Conservation (phyloP, 2,113 vertebrate species). For the Tichodroma muraria region DNA sequence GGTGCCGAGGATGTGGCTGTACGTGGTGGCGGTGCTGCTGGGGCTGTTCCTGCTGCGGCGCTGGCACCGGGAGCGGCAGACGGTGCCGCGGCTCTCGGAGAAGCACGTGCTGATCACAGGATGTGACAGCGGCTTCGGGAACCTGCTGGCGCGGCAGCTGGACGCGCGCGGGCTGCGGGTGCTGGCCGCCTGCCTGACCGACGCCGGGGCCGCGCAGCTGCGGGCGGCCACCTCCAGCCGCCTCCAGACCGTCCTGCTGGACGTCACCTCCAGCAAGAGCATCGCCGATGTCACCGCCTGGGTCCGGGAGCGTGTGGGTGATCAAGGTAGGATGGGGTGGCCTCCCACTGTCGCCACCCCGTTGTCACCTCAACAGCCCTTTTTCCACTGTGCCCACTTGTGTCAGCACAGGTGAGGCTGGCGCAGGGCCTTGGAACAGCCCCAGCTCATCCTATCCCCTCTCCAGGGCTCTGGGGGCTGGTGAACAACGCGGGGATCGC, state of each 20-base stretch:
- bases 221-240: conserved; percentile 60
- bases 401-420: accelerated
- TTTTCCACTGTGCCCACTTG: too few relatives aligned
- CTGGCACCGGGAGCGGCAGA: conserved; percentile 17
- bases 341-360: accelerated
- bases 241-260: conserved; percentile 75
- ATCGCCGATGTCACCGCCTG: conserved; percentile 64
- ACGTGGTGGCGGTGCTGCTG: neutral
- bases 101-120: conserved; percentile 85
- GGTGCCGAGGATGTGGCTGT: neutral
- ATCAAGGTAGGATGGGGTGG: conserved; percentile 66
- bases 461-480: conserved; percentile 80
- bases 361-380: too few relatives aligned
- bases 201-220: conserved; percentile 71
- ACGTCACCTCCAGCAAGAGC: conserved; percentile 41
- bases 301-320: conserved; percentile 72
- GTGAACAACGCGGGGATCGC: conserved; percentile 77
- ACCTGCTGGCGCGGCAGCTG: conserved; percentile 70
- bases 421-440: accelerated
- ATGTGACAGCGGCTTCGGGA: conserved; percentile 88
- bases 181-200: conserved; percentile 78
- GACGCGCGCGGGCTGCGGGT: conserved; percentile 69
- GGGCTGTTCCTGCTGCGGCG: neutral
- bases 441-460: accelerated
- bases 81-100: conserved; percentile 50